Percentiles rank a stretch among this genome's conserved stretches.
Evolutionary conservation across 2,797 vertebrate genomes (phyloP).

Genomic region (Microtus californicus): DNA sequence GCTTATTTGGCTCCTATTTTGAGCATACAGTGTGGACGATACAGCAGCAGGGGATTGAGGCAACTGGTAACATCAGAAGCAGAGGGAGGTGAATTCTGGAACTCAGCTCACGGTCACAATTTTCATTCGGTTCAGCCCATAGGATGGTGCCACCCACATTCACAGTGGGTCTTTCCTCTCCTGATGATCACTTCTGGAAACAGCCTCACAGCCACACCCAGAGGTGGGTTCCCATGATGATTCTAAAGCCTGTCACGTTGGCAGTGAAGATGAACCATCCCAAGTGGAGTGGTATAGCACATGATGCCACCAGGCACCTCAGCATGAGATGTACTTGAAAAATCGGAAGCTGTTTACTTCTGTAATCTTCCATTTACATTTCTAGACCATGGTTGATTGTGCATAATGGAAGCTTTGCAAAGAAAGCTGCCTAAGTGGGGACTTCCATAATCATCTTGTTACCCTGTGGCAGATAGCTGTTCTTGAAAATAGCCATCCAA

Average conservation of each 20-base stretch:
- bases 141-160: neutral
- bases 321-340: neutral
- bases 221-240: neutral
- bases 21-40: neutral
- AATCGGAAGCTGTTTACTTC: neutral
- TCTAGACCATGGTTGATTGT: neutral
- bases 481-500: neutral
- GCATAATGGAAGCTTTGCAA: neutral
- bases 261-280: neutral
- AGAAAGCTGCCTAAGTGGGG: neutral
- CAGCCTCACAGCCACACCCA: neutral
- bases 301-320: neutral
- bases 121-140: neutral
- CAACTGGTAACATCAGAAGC: neutral
- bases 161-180: neutral
- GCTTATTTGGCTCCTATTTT: neutral
- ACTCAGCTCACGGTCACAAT: neutral
- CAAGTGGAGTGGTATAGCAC: neutral
- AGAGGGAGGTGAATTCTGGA: neutral
- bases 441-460: neutral
- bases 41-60: neutral
- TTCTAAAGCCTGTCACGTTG: neutral
- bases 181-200: neutral
- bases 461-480: neutral
- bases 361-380: slow-evolving; percentile 14